Base-by-base conservation (phyloP, 2,113 vertebrate species). In the Miniopterus natalensis region DNA sequence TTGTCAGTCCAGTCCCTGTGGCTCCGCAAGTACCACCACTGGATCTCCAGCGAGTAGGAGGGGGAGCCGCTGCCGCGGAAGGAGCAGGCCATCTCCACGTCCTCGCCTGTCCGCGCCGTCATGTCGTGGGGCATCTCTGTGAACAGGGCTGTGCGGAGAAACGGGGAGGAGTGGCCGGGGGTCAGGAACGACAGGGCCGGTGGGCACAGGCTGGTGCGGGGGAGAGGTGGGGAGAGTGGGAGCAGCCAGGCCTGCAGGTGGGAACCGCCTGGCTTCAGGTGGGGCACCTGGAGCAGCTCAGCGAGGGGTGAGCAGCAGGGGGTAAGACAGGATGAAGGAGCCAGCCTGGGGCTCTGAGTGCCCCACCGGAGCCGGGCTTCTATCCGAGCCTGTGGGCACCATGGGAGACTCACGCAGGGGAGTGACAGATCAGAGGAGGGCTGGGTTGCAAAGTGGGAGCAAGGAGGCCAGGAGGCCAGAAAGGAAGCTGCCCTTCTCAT, bases 81-180 rank as follows among this genome's bases (percentile, higher is more conserved):
- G 90, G 99, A 99, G n/a, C 99, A 99, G 6, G 99, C 99, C 99
- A 99, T 99, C 98, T 99, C 99, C 97, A 99, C 99, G 31, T 99
- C 99, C 97, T 99, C 98, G 0, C 99, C 99, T 0, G 98, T 99
- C 96, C 98, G 99, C 0, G 99, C 99, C 0, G 98, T 99, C 98
- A 99, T 98, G 98, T 99, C 99, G 1, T 99, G 99, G 23, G 99
- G 99, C 6, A 98, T 99, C 98, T 99, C 99, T 13, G 99, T 99
- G 97, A 99, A 99, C 45, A 99, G 98, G 63, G 99, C 99, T 99
- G 98, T 36, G 89, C 31, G 92, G 91, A 83, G 78, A 96, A 87
- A 97, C 29, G 2, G 27, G 70, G 95, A 74, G 75, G 87, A 5
- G 25, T 1, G 18, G 29, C 6, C 5, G 3, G 45, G 87, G 66